Conservation (phyloP, 1,140 invertebrate species). For the Himalopsyche phryganea region DNA sequence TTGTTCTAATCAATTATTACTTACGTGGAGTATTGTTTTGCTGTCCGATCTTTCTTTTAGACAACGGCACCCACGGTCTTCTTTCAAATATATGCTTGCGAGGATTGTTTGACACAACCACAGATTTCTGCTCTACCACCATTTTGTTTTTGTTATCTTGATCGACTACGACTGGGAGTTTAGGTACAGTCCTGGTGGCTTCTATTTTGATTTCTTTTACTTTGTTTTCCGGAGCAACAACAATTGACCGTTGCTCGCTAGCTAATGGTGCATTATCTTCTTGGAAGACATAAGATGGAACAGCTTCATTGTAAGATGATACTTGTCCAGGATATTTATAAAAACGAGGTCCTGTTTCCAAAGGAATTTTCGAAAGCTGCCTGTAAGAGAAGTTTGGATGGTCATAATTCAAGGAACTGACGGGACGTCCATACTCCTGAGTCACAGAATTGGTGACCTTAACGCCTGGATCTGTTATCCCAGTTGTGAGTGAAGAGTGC, state of each 20-base stretch:
- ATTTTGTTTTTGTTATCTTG: background rate
- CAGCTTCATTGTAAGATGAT: slow-evolving; percentile 24
- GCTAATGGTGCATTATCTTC: slow-evolving; percentile 13
- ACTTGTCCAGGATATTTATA: slow-evolving; percentile 7
- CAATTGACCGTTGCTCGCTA: slow-evolving; percentile 12
- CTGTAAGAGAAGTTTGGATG: slow-evolving; percentile 25
- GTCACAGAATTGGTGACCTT: background rate
- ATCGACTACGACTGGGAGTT: background rate
- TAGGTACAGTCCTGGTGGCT: background rate
- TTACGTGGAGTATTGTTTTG: slow-evolving; percentile 1
- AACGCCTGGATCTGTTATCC: background rate
- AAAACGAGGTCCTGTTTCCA: slow-evolving; percentile 17
- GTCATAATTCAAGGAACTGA: slow-evolving; percentile 10
- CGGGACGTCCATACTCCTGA: slow-evolving; percentile 4
- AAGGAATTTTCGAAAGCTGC: slow-evolving; percentile 19
- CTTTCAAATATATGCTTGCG: slow-evolving; percentile 4
- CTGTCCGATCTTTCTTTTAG: slow-evolving; percentile 2
- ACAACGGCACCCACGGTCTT: slow-evolving; percentile 17
- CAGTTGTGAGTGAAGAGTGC: slow-evolving; percentile 4
- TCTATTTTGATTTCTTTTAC: background rate
- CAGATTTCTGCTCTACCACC: background rate
- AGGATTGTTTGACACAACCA: slow-evolving; percentile 1
- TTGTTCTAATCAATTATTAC: no score
- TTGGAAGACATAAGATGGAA: slow-evolving; percentile 21
- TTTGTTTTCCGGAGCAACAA: slow-evolving; percentile 1